Percentiles rank a stretch among this genome's conserved stretches.
Evolutionary conservation across 2,888 invertebrate species (phyloP).

Genomic region (Chorisops tibialis): DNA sequence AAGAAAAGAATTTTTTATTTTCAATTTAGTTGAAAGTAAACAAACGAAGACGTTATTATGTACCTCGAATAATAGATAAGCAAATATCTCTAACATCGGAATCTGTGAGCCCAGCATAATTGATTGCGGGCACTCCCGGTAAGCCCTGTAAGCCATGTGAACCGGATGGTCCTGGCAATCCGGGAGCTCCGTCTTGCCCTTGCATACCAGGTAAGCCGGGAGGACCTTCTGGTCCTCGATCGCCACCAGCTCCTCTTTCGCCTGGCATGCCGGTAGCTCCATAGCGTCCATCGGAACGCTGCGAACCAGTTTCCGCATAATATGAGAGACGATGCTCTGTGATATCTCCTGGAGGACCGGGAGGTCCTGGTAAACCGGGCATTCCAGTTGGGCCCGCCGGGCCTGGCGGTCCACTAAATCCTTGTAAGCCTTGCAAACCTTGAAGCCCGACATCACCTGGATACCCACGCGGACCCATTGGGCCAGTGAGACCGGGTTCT

Average conservation of each 20-base stretch:
- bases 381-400: conserved; percentile 53
- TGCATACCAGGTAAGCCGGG: conserved; percentile 58
- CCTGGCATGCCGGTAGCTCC: conserved; percentile 45
- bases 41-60: background rate
- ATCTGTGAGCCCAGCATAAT: conserved; percentile 46
- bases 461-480: conserved; percentile 65
- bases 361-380: conserved; percentile 41
- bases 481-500: conserved; percentile 69
- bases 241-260: conserved; percentile 45
- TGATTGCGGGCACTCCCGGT: conserved; percentile 46
- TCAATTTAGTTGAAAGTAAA: background rate
- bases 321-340: background rate
- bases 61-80: conserved; percentile 70
- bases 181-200: conserved; percentile 58
- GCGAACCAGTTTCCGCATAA: background rate
- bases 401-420: conserved; percentile 58
- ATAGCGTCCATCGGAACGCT: conserved; percentile 43
- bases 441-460: conserved; percentile 12
- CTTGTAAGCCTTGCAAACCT: conserved; percentile 53
- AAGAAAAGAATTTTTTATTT: conserved; percentile 29
- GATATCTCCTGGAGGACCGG: conserved; percentile 3
- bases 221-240: conserved; percentile 57
- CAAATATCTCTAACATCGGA: conserved; percentile 77
- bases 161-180: conserved; percentile 54
- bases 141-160: conserved; percentile 64